Percentiles rank a stretch among this genome's conserved stretches.
Evolutionary conservation across 2,888 invertebrate genomes (phyloP).

Genomic region (Eucera pruinosa): DNA sequence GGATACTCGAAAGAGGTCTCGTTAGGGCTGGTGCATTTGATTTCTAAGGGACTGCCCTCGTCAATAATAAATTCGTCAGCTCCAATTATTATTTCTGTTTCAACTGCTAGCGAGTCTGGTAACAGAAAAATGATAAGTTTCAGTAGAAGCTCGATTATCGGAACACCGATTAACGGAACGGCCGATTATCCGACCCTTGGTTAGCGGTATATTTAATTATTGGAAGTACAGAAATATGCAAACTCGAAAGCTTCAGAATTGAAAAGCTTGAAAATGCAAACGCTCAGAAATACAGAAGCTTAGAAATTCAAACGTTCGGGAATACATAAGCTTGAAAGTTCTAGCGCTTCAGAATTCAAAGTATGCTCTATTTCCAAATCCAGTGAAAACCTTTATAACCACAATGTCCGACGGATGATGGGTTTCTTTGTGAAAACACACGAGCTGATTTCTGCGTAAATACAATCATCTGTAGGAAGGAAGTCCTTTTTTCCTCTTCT

Average conservation of each 20-base stretch:
- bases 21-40: slow-evolving; percentile 67
- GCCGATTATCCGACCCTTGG: no score
- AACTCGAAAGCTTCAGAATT: no score
- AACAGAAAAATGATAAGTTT: slow-evolving; percentile 1
- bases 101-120: slow-evolving; percentile 61
- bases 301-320: no score
- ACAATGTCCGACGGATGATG: slow-evolving; percentile 67
- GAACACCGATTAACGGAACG: no score
- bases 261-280: no score
- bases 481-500: slow-evolving; percentile 77
- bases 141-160: background rate
- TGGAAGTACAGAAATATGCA: no score
- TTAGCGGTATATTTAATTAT: no score
- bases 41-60: slow-evolving; percentile 74
- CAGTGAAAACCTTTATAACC: slow-evolving; percentile 41
- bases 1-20: slow-evolving; percentile 73
- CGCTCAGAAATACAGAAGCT: no score
- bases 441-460: slow-evolving; percentile 57
- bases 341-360: no score
- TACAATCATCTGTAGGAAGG: slow-evolving; percentile 66
- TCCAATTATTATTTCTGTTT: slow-evolving; percentile 60
- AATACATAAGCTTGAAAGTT: no score
- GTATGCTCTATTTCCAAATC: slow-evolving; percentile 19
- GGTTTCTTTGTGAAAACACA: slow-evolving; percentile 23
- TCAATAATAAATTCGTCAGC: slow-evolving; percentile 67